Conservation (phyloP, 1,140 invertebrate genomes). For the Idris sp. region DNA sequence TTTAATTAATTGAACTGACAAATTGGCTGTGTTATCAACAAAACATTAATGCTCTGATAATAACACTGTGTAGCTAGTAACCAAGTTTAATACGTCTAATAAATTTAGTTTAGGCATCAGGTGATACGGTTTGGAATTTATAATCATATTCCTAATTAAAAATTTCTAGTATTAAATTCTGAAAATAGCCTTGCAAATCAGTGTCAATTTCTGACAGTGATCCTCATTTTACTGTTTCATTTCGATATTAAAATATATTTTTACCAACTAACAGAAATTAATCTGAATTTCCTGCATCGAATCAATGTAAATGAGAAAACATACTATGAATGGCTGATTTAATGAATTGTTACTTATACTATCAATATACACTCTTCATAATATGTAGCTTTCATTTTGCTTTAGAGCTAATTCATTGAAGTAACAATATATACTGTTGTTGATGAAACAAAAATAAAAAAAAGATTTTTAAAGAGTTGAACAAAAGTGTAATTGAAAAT, state of each 20-base stretch:
- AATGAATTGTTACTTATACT: slow-evolving; percentile 59
- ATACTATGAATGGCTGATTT: slow-evolving; percentile 38
- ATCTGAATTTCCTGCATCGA: slow-evolving; percentile 26
- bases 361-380: slow-evolving; percentile 48
- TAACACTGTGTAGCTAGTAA: slow-evolving; percentile 27
- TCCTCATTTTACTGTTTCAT: too few relatives aligned
- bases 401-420: slow-evolving; percentile 47
- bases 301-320: slow-evolving; percentile 49
- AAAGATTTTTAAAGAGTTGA: slow-evolving; percentile 45
- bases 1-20: slow-evolving; percentile 50
- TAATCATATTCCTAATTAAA: slow-evolving; percentile 30
- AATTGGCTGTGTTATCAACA: slow-evolving; percentile 38
- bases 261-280: slow-evolving; percentile 21
- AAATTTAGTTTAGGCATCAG: slow-evolving; percentile 24
- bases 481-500: slow-evolving; percentile 44
- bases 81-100: slow-evolving; percentile 34
- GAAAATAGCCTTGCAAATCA: too few relatives aligned
- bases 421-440: slow-evolving; percentile 45
- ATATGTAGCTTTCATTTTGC: slow-evolving; percentile 50
- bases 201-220: slow-evolving; percentile 10
- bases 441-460: slow-evolving; percentile 50
- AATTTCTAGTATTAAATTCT: too few relatives aligned
- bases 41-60: slow-evolving; percentile 34
- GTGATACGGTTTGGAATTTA: slow-evolving; percentile 8
- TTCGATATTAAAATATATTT: slow-evolving; percentile 13